These are phyloP conservation scores for Cephus cinctus DNA, from an alignment of 1,140 invertebrate species.

Conservation along the genomic window DNA sequence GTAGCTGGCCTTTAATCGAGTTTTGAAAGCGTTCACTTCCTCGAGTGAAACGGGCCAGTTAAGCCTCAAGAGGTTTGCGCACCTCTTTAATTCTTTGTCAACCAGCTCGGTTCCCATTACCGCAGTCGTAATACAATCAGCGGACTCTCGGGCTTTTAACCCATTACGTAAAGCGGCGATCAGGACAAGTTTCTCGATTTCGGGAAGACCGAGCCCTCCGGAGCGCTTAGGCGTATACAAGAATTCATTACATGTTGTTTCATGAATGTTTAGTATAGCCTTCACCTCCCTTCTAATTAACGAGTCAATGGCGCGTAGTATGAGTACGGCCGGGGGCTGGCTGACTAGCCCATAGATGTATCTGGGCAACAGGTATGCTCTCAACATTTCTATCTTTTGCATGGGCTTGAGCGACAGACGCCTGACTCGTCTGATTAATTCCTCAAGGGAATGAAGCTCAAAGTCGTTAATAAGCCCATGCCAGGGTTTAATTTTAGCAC, in stretches of 20 bases:
- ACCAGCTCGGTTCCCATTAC: no score
- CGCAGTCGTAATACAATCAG: not conserved
- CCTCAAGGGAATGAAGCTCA: not conserved
- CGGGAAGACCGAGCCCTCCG: slow-evolving; percentile 9
- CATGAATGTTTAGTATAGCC: slow-evolving; percentile 1
- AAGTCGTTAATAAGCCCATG: not conserved
- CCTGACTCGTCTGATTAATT: not conserved
- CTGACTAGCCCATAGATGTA: not conserved
- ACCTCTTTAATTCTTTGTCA: not conserved
- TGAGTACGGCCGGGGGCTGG: not conserved
- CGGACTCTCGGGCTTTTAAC: not conserved
- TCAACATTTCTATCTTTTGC: slow-evolving; percentile 6
- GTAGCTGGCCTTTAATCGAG: not conserved
- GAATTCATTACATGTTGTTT: slow-evolving; percentile 3
- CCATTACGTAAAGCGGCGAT: not conserved
- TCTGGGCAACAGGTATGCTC: not conserved
- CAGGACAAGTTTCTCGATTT: not conserved
- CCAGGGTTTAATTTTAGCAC: slow-evolving; percentile 13
- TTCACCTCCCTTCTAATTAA: slow-evolving; percentile 1
- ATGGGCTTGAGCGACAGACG: slow-evolving; percentile 2
- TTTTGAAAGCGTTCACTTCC: slow-evolving; percentile 1
- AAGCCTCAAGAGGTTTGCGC: not conserved
- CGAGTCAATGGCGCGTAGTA: not conserved
- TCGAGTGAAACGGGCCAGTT: not conserved
- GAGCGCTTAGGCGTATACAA: not conserved